Evolutionary conservation across 2,797 vertebrate species (phyloP).

Genomic region (Acestrorhynchus altus): DNA sequence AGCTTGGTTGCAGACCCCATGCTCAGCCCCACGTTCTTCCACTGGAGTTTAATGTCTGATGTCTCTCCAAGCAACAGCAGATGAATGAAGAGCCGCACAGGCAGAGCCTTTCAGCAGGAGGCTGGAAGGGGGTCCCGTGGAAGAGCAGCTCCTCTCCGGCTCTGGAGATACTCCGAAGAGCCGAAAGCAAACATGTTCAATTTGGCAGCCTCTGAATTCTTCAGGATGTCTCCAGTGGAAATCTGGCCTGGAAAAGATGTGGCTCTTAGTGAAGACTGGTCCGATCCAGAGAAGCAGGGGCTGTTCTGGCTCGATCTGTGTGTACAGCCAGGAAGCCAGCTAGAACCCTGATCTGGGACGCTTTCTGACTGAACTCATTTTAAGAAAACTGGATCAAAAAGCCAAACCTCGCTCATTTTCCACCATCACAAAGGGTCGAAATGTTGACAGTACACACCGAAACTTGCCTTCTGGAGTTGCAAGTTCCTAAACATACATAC

Average conservation of each 20-base stretch:
- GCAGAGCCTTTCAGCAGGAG: background rate
- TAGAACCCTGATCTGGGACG: background rate
- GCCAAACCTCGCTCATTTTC: background rate
- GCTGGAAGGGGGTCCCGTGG: background rate
- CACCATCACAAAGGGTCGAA: background rate
- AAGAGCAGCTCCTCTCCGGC: background rate
- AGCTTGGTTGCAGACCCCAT: slow-evolving; percentile 98
- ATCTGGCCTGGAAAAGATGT: no score
- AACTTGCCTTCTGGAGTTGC: slow-evolving; percentile 28
- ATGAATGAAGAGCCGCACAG: background rate
- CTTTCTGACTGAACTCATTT: background rate
- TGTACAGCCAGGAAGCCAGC: no score
- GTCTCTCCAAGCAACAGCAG: background rate
- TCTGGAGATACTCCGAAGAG: background rate
- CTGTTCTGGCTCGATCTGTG: no score
- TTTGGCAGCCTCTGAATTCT: background rate
- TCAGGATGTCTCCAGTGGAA: no score
- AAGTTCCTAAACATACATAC: slow-evolving; percentile 27
- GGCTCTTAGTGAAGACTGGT: no score
- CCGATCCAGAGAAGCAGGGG: no score
- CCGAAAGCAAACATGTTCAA: background rate
- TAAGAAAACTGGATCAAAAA: no score
- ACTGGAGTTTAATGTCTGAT: slow-evolving; percentile 31
- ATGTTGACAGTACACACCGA: no score
- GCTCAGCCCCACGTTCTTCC: slow-evolving; percentile 81